Conservation (phyloP, 2,113 vertebrate genomes). For the Bubo bubo region DNA sequence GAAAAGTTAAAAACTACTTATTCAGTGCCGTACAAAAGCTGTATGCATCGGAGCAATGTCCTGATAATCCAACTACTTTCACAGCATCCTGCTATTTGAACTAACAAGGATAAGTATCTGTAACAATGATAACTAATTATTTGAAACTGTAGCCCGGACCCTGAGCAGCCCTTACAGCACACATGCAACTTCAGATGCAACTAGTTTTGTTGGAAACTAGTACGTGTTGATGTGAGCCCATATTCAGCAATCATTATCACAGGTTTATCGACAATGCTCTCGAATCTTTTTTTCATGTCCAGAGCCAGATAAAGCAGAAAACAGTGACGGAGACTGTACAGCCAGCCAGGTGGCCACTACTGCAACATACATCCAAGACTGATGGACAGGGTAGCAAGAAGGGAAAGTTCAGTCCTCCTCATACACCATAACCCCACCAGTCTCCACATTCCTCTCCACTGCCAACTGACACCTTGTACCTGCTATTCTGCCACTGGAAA, state of each 20-base stretch:
- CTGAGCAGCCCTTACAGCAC: background rate
- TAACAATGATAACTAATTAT: background rate
- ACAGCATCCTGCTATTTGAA: background rate
- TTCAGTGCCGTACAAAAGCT: background rate
- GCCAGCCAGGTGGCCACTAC: background rate
- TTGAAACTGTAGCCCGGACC: background rate
- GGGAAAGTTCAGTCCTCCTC: background rate
- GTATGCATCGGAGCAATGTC: fast-evolving
- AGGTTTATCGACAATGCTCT: background rate
- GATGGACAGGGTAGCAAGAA: background rate
- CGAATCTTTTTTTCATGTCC: background rate
- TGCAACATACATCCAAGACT: background rate
- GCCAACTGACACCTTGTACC: background rate
- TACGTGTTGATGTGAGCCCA: background rate
- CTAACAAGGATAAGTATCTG: background rate
- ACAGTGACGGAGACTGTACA: background rate
- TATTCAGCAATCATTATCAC: background rate
- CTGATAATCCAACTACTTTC: background rate
- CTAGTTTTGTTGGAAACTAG: background rate
- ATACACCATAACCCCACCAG: background rate
- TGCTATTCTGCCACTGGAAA: background rate
- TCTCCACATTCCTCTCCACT: background rate
- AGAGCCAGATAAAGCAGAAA: background rate
- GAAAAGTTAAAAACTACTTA: background rate
- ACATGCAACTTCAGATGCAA: background rate